These are phyloP conservation scores for Hyperoplus lanceolatus DNA, from an alignment of 2,797 vertebrate species.

Conservation along the genomic window DNA sequence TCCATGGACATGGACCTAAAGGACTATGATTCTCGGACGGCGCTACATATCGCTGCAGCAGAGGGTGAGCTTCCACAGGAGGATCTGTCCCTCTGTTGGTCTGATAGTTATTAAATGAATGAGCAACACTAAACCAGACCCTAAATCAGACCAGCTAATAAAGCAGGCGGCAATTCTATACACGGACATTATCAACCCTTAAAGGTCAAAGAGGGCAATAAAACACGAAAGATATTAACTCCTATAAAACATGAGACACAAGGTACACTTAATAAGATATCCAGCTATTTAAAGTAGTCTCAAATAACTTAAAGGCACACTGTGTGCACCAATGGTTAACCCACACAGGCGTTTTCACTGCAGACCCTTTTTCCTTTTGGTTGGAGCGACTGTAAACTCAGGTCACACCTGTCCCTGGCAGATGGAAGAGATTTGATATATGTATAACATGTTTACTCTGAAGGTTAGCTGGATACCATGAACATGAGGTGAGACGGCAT, in stretches of 20 bases:
- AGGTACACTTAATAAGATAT: neutral
- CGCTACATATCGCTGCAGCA: constrained; percentile 89
- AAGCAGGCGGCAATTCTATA: constrained; percentile 5
- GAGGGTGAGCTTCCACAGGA: constrained; percentile 83
- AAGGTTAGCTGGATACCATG: neutral
- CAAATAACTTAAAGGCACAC: neutral
- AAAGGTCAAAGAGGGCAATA: neutral
- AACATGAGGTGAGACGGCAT: neutral
- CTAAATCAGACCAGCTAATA: neutral
- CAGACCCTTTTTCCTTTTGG: neutral
- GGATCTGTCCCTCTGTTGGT: neutral
- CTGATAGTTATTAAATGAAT: constrained; percentile 1
- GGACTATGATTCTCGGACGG: constrained; percentile 91
- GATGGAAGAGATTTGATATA: neutral
- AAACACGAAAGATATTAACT: neutral
- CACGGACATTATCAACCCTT: neutral
- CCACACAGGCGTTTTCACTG: neutral
- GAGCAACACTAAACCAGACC: neutral
- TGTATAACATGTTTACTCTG: neutral
- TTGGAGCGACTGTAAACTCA: neutral
- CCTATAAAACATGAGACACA: neutral
- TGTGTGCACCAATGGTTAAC: neutral
- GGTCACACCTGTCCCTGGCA: neutral
- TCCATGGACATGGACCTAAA: constrained; percentile 91
- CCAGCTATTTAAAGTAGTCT: neutral